phyloP scores from a whole-genome alignment of 2,888 invertebrate species.

The Miltochrista miniata region DNA sequence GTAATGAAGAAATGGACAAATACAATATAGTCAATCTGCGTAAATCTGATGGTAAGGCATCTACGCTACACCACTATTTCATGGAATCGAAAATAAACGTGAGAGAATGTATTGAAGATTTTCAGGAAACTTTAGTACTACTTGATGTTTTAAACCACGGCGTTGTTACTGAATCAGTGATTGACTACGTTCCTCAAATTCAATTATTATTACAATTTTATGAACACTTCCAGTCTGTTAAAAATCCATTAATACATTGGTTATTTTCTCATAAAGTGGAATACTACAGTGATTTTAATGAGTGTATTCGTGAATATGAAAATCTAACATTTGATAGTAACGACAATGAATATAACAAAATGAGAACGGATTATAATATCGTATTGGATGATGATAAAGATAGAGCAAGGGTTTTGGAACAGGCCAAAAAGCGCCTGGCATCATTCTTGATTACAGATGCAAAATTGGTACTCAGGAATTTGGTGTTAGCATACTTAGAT shows the following conservation, averaged over 20 bases:
- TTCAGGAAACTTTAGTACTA: conserved; percentile 43
- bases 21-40: conserved; percentile 72
- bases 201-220: conserved; percentile 38
- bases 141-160: conserved; percentile 52
- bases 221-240: conserved; percentile 2
- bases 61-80: conserved; percentile 26
- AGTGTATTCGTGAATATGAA: conserved; percentile 28
- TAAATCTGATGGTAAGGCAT: not conserved
- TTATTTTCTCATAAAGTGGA: conserved; percentile 48
- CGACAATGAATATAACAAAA: conserved; percentile 35
- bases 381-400: conserved; percentile 48
- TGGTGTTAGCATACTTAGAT: conserved; percentile 23
- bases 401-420: conserved; percentile 10
- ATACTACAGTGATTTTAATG: conserved; percentile 26
- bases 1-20: conserved; percentile 69
- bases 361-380: conserved; percentile 36
- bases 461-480: conserved; percentile 29
- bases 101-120: conserved; percentile 30
- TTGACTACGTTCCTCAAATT: conserved; percentile 33
- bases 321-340: conserved; percentile 22
- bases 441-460: conserved; percentile 44
- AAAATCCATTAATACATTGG: conserved; percentile 54
- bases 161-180: conserved; percentile 41
- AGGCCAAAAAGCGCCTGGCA: conserved; percentile 13
- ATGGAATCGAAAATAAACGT: conserved; percentile 43